A percentile compares a stretch with the other conserved stretches of the same genome.
Evolutionary conservation across 1,140 invertebrate genomes (phyloP).

Genomic region (Neodiprion virginianus): DNA sequence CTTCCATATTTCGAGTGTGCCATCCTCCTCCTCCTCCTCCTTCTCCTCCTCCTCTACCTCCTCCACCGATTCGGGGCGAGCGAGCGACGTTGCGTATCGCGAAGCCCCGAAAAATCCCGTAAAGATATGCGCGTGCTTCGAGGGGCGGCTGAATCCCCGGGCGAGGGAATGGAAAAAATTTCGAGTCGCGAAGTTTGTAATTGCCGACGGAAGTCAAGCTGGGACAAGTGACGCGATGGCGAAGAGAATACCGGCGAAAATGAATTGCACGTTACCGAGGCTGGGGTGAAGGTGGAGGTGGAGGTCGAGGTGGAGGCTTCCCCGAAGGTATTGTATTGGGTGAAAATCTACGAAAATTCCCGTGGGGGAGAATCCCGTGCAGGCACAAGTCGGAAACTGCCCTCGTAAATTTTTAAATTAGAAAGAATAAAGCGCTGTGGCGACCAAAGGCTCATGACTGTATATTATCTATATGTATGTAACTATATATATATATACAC

Average conservation of each 20-base stretch:
- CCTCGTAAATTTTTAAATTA: constrained; percentile 1
- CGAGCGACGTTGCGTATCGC: background rate
- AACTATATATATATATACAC: too few species aligned
- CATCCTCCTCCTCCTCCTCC: background rate
- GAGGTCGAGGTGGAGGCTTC: background rate
- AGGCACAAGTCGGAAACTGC: background rate
- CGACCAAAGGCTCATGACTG: too few species aligned
- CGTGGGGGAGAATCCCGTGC: background rate
- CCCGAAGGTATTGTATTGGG: background rate
- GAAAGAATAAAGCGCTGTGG: too few species aligned
- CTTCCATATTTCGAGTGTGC: constrained; percentile 13
- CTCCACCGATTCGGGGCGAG: background rate
- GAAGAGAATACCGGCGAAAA: constrained; percentile 2
- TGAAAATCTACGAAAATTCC: background rate
- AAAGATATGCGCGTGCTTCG: constrained; percentile 2
- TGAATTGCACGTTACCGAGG: background rate
- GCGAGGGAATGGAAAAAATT: background rate
- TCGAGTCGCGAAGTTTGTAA: background rate
- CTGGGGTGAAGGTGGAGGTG: too few species aligned
- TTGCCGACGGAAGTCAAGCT: constrained; percentile 6
- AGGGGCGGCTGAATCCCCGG: background rate
- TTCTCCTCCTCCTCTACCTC: background rate
- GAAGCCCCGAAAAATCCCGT: background rate
- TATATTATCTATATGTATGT: too few species aligned
- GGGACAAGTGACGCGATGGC: constrained; percentile 6